Evolutionary conservation across 2,797 vertebrate species (phyloP).

Genomic region (Danio tinwini): DNA sequence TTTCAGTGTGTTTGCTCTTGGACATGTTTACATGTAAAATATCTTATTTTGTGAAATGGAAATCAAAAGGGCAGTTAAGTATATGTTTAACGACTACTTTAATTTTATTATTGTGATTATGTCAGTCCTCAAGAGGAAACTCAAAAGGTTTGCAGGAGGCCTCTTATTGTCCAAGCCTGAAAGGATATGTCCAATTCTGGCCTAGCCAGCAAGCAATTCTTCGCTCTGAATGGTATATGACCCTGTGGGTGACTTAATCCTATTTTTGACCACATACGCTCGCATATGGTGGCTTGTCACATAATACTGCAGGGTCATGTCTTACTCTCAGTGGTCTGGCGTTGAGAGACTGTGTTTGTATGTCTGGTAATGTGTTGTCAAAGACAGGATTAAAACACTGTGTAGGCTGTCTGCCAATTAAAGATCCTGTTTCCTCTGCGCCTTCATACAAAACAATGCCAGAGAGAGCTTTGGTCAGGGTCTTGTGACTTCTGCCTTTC

Average conservation of each 20-base stretch:
- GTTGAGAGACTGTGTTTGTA: conserved; percentile 40
- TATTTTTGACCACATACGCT: conserved; percentile 59
- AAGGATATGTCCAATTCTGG: conserved; percentile 58
- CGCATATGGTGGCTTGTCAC: conserved; percentile 48
- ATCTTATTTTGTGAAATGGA: no score
- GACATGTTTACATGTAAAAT: no score
- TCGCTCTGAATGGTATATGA: conserved; percentile 47
- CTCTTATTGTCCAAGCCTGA: conserved; percentile 26
- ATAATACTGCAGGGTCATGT: conserved; percentile 49
- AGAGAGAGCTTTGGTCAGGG: not conserved
- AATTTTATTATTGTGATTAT: not conserved
- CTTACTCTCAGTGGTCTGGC: conserved; percentile 38
- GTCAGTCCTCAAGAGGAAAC: not conserved
- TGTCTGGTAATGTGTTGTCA: conserved; percentile 53
- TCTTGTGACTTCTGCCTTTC: conserved; percentile 6
- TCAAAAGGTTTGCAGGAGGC: conserved; percentile 12
- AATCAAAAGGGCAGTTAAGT: not conserved
- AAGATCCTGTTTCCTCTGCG: conserved; percentile 15
- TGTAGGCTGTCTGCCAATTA: conserved; percentile 30
- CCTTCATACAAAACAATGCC: not conserved
- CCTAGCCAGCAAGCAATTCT: conserved; percentile 46
- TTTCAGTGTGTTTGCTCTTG: no score
- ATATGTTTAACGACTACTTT: not conserved
- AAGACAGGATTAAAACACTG: conserved; percentile 54
- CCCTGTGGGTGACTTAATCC: conserved; percentile 56